Percentiles rank a stretch among this genome's conserved stretches.
Evolutionary conservation across 2,888 invertebrate genomes (phyloP).

Genomic region (Thera britannica): DNA sequence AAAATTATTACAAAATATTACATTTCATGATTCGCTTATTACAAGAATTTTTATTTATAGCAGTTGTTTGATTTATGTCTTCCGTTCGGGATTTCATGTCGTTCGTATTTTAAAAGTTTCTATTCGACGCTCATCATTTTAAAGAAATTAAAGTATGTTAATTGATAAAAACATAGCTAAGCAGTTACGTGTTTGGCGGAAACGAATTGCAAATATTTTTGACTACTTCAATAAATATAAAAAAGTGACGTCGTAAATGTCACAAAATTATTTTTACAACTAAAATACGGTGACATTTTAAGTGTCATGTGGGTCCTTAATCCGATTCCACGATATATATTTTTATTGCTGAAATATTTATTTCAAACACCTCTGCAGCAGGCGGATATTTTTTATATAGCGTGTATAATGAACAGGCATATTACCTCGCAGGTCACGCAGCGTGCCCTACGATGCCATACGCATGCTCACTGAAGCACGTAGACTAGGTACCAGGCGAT

Average conservation of each 20-base stretch:
- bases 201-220: not conserved
- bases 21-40: slow-evolving; percentile 11
- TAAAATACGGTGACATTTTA: no score
- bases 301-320: no score
- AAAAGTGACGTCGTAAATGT: no score
- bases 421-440: no score
- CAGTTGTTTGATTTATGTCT: slow-evolving; percentile 18
- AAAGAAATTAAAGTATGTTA: not conserved
- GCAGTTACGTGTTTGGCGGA: not conserved
- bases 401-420: no score
- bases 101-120: slow-evolving; percentile 14
- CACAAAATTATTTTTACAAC: no score
- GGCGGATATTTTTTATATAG: no score
- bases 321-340: no score
- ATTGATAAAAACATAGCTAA: not conserved
- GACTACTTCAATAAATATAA: not conserved
- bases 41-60: slow-evolving; percentile 25
- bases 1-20: slow-evolving; percentile 7
- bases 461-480: slow-evolving; percentile 19
- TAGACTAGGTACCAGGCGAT: slow-evolving; percentile 12
- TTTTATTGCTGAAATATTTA: no score
- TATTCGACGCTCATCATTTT: slow-evolving; percentile 14
- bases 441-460: no score
- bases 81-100: slow-evolving; percentile 18
- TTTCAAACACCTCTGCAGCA: not conserved